Conservation (phyloP, 2,113 vertebrate species). For the Rutilus rutilus region DNA sequence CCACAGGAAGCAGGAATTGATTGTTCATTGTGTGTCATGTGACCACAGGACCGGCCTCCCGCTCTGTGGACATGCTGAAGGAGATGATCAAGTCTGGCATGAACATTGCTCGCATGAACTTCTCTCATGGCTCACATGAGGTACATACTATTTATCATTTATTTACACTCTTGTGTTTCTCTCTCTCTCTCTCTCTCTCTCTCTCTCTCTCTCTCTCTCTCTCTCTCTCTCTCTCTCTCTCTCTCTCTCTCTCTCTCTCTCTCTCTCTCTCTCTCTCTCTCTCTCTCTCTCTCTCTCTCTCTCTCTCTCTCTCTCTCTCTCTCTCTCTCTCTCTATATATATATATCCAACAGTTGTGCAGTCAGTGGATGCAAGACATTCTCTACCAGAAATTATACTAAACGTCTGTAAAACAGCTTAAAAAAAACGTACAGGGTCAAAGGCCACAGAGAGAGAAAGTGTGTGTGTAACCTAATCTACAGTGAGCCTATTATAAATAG, state of each 20-base stretch:
- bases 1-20: background rate
- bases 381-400: background rate
- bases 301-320: background rate
- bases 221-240: background rate
- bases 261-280: background rate
- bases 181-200: background rate
- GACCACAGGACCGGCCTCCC: constrained; percentile 89
- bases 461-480: constrained; percentile 40
- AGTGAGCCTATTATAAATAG: constrained; percentile 56
- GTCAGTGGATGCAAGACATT: background rate
- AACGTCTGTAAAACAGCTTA: background rate
- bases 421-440: background rate
- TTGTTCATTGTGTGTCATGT: background rate
- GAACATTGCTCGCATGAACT: constrained; percentile 98
- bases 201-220: background rate
- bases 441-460: background rate
- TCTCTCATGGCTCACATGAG: constrained; percentile 95
- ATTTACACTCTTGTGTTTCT: background rate
- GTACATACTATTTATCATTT: constrained; percentile 65
- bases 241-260: background rate
- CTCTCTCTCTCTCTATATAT: background rate
- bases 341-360: background rate
- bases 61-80: constrained; percentile 88
- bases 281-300: background rate
- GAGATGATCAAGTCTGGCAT: constrained; percentile 99